Conservation (phyloP, 2,113 vertebrate species). For the Synodontis membranacea region DNA sequence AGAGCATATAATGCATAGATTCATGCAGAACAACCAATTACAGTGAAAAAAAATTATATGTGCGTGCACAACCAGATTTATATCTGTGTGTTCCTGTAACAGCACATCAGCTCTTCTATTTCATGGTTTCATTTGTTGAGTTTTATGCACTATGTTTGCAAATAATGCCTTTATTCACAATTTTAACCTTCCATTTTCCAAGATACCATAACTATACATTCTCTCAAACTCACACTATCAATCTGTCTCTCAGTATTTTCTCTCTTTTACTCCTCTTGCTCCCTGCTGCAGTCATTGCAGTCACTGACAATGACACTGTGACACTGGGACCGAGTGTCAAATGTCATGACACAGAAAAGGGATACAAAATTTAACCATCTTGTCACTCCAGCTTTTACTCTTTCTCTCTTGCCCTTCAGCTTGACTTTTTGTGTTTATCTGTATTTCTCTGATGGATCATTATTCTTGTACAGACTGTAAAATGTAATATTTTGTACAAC, state of each 20-base stretch:
- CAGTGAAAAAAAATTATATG: conserved; percentile 69
- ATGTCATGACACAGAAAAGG: conserved; percentile 3
- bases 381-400: background rate
- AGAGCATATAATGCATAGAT: conserved; percentile 64
- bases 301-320: conserved; percentile 38
- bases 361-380: conserved; percentile 16
- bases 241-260: conserved; percentile 13
- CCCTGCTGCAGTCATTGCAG: conserved; percentile 31
- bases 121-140: conserved; percentile 66
- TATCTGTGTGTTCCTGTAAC: conserved; percentile 74
- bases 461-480: conserved; percentile 99
- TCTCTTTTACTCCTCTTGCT: conserved; percentile 14
- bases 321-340: conserved; percentile 13
- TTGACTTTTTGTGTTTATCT: conserved; percentile 75
- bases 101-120: conserved; percentile 70
- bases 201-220: background rate
- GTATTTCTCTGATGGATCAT: conserved; percentile 95
- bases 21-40: conserved; percentile 69
- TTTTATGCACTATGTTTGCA: conserved; percentile 68
- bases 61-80: conserved; percentile 57
- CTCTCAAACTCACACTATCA: conserved; percentile 21
- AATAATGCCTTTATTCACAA: conserved; percentile 67
- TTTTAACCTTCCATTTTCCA: conserved; percentile 47
- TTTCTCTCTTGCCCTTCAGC: conserved; percentile 56
- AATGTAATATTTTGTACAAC: conserved; percentile 99